These are phyloP conservation scores for Caenorhabditis zanzibari DNA, from an alignment of 2,888 invertebrate species.

Conservation along the genomic window DNA sequence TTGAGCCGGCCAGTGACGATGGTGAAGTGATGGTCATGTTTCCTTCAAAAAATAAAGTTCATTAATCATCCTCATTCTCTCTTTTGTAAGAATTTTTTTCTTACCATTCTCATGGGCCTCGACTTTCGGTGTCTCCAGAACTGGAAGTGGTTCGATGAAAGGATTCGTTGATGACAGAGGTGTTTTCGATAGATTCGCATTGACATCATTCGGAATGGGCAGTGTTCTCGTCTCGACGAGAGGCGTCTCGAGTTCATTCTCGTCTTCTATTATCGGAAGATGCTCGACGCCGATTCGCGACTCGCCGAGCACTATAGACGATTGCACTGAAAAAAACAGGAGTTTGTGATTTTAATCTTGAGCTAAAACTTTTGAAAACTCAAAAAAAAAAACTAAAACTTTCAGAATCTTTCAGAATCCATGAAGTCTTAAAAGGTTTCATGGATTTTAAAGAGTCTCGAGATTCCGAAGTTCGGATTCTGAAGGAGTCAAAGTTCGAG, in stretches of 20 bases:
- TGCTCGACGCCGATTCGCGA: conserved; percentile 72
- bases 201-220: conserved; percentile 41
- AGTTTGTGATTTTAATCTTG: no score
- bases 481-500: no score
- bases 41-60: conserved; percentile 22
- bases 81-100: background rate
- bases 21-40: conserved; percentile 21
- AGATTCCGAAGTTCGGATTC: no score
- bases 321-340: conserved; percentile 67
- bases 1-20: conserved; percentile 28
- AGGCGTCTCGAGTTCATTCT: conserved; percentile 70
- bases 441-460: no score
- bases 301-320: conserved; percentile 71
- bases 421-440: no score
- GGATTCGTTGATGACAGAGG: background rate
- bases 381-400: no score
- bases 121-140: conserved; percentile 36
- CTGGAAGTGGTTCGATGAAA: conserved; percentile 13
- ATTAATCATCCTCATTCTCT: conserved; percentile 48
- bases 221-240: conserved; percentile 69
- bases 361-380: no score
- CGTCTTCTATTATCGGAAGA: conserved; percentile 75
- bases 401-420: no score
- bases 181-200: conserved; percentile 41
- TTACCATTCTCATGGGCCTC: conserved; percentile 50